A percentile compares a stretch with the other conserved stretches of the same genome.
These are phyloP conservation scores for Chalcis sispes DNA, from an alignment of 2,888 invertebrate species.

Conservation along the genomic window DNA sequence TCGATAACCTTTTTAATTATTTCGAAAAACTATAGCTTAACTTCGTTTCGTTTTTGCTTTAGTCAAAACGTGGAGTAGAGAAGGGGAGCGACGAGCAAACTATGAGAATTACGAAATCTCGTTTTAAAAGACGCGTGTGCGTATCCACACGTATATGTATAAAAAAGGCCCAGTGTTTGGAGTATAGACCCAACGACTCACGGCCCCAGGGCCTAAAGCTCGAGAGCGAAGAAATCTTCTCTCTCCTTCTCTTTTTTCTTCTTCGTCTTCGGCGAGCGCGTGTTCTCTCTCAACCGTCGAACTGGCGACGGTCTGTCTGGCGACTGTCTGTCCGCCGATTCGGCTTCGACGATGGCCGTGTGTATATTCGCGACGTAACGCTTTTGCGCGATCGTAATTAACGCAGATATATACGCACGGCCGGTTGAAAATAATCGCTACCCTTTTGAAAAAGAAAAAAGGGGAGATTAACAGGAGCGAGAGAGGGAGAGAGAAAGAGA, in stretches of 20 bases:
- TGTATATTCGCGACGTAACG: too few relatives aligned
- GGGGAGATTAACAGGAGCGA: too few relatives aligned
- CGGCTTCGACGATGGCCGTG: slow-evolving; percentile 40
- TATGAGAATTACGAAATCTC: slow-evolving; percentile 36
- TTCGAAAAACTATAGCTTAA: slow-evolving; percentile 11
- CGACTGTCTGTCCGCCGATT: slow-evolving; percentile 64
- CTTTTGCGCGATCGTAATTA: slow-evolving; percentile 57
- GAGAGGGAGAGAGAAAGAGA: too few relatives aligned
- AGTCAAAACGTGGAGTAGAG: background rate
- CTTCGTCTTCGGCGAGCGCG: background rate
- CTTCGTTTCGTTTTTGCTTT: background rate
- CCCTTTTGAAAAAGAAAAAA: too few relatives aligned
- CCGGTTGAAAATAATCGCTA: slow-evolving; percentile 55
- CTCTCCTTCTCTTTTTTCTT: slow-evolving; percentile 23
- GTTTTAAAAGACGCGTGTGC: background rate
- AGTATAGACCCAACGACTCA: background rate
- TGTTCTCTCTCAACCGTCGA: slow-evolving; percentile 55
- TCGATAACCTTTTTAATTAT: slow-evolving; percentile 29
- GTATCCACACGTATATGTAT: background rate
- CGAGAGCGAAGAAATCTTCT: slow-evolving; percentile 16
- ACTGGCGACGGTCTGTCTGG: slow-evolving; percentile 66
- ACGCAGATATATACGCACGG: too few relatives aligned
- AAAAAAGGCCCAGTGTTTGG: slow-evolving; percentile 20
- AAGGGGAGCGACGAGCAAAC: background rate
- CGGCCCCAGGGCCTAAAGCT: background rate